phyloP scores from a whole-genome alignment of 1,140 invertebrate species.

The Trachelipus rathkii region DNA sequence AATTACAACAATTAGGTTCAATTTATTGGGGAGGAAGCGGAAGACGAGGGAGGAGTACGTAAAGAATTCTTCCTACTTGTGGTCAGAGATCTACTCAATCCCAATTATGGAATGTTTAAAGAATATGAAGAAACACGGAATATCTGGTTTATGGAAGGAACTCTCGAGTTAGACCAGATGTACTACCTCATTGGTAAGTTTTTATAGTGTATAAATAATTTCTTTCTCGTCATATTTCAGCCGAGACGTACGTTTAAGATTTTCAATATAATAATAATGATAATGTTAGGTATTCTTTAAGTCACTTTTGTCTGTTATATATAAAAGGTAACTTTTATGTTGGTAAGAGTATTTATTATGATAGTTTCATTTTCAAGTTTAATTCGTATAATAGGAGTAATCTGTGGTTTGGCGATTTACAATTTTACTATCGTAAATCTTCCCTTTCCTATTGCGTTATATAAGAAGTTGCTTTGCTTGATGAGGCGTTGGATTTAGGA shows the following conservation, averaged over 20 bases:
- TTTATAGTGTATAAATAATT: not conserved
- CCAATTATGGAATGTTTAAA: slow-evolving; percentile 97
- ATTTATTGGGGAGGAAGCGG: slow-evolving; percentile 87
- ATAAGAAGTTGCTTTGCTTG: slow-evolving; percentile 90
- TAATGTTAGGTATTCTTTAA: too few relatives aligned
- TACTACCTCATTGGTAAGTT: slow-evolving; percentile 74
- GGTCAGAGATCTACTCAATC: slow-evolving; percentile 85
- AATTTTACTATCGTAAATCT: slow-evolving; percentile 95
- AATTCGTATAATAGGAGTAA: slow-evolving; percentile 55
- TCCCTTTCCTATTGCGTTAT: slow-evolving; percentile 88
- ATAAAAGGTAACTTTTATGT: too few relatives aligned
- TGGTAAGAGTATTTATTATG: too few relatives aligned
- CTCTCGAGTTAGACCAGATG: slow-evolving; percentile 78
- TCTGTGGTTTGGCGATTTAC: slow-evolving; percentile 94
- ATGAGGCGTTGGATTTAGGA: slow-evolving; percentile 67
- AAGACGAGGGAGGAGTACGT: slow-evolving; percentile 91
- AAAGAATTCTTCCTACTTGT: slow-evolving; percentile 96
- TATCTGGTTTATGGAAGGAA: slow-evolving; percentile 87
- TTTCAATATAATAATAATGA: not conserved
- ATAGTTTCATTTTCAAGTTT: too few relatives aligned
- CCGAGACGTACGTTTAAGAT: not conserved
- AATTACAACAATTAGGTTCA: slow-evolving; percentile 64
- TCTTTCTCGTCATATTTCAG: not conserved
- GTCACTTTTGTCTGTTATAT: too few relatives aligned
- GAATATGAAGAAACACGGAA: slow-evolving; percentile 81